Conservation (phyloP, 2,888 invertebrate species). For the Tyria jacobaeae region DNA sequence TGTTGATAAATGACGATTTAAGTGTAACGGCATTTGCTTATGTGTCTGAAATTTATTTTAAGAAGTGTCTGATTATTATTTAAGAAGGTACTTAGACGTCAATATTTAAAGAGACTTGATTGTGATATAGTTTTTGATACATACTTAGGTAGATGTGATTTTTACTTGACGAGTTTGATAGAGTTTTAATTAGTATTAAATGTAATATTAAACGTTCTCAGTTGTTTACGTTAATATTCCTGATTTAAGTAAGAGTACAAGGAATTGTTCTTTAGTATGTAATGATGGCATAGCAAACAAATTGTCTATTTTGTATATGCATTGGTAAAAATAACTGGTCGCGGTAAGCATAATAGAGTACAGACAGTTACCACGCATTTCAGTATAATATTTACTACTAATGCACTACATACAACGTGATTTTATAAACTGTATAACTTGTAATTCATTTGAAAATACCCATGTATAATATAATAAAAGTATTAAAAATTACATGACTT, state of each 20-base stretch:
- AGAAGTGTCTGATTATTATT: background rate
- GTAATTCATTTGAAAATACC: background rate
- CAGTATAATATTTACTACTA: background rate
- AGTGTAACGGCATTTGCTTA: background rate
- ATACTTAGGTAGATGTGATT: slow-evolving; percentile 42
- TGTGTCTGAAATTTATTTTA: background rate
- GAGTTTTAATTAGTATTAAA: slow-evolving; percentile 17
- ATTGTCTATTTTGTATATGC: slow-evolving; percentile 2
- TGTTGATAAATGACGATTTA: background rate
- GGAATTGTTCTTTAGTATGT: slow-evolving; percentile 35
- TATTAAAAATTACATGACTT: background rate
- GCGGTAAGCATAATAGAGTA: background rate
- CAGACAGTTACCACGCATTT: slow-evolving; percentile 15
- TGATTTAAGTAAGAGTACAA: slow-evolving; percentile 61
- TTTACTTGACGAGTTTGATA: slow-evolving; percentile 56
- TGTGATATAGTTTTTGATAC: slow-evolving; percentile 55
- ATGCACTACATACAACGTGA: background rate
- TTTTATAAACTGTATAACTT: background rate
- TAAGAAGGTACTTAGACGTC: slow-evolving; percentile 10
- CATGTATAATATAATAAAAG: background rate
- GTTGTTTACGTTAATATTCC: slow-evolving; percentile 9
- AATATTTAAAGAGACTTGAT: slow-evolving; percentile 30
- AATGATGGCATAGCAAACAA: background rate
- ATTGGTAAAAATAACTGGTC: background rate
- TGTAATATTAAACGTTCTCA: slow-evolving; percentile 11